Base-by-base conservation (phyloP, 2,888 invertebrate genomes). In the Tuberolachnus salignus region DNA sequence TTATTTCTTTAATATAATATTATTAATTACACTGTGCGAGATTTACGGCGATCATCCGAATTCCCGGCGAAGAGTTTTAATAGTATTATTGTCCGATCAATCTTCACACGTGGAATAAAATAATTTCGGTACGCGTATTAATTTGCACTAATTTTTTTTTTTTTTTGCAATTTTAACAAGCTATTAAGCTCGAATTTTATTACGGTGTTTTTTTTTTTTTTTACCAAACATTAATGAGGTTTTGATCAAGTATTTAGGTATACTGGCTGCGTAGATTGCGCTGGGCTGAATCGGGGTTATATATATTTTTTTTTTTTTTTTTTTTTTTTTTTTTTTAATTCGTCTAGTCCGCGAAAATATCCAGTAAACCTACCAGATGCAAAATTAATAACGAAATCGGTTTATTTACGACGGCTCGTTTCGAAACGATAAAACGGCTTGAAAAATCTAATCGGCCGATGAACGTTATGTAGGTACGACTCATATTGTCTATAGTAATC, bases 111-210 rank as follows among this genome's bases (percentile, higher is more conserved):
- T 34, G 34, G 6, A 6, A 46, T 11, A 51, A 34, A 67, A 55
- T 26, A 34, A 34, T 69, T 26, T 46, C 19, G 59, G 46, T 26
- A 26, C 26, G 6, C 34, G 19, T 72, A 19, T 34, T 72, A 34
- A 59, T 46, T 61, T 63, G 21, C 11, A 55, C 26, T 46, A 19
- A 10, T 26, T n/a, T n/a, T n/a, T n/a, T n/a, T n/a, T n/a, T n/a
- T n/a, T 46, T 46, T 1, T 66, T 49, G 11, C 42, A 6, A n/a
- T 10, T 53, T 51, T 11, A 51, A 73, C 23, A 55, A 64, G 55
- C 53, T n/a, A n/a, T n/a, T n/a, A n/a, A 13, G 44, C 4, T 73
- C 51, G 21, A n/a, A 46, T 74, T 74, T 19, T n/a, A n/a, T n/a
- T n/a, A n/a, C n/a, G n/a, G n/a, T 21, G 34, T 66, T 64, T 57